phyloP scores from a whole-genome alignment of 2,888 invertebrate genomes.

The Alloplasta piceator region DNA sequence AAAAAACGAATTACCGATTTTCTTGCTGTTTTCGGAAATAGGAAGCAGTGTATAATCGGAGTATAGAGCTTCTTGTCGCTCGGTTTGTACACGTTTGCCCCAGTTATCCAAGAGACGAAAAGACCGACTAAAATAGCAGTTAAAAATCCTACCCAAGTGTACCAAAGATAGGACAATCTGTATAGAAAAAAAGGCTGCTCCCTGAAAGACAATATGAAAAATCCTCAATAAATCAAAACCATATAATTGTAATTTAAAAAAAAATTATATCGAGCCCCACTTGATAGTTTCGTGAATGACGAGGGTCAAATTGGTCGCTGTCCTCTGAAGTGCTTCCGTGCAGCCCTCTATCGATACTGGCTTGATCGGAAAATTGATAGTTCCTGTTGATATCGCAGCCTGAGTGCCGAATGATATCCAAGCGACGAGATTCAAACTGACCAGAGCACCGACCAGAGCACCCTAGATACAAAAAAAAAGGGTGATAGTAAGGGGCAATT shows the following conservation, averaged over 20 bases:
- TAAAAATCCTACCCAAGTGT: slow-evolving; percentile 89
- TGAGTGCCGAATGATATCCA: slow-evolving; percentile 90
- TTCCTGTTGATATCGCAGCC: slow-evolving; percentile 87
- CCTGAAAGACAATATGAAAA: slow-evolving; percentile 76
- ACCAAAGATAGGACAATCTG: slow-evolving; percentile 91
- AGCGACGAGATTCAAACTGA: slow-evolving; percentile 86
- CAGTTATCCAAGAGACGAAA: slow-evolving; percentile 88
- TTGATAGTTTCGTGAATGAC: slow-evolving; percentile 70
- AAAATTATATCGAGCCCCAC: slow-evolving; percentile 61
- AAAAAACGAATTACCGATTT: slow-evolving; percentile 56
- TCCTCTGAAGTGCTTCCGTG: slow-evolving; percentile 72
- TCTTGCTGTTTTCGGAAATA: slow-evolving; percentile 73
- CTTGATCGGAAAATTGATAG: slow-evolving; percentile 86
- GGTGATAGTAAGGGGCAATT: slow-evolving; percentile 18
- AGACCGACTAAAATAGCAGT: slow-evolving; percentile 88
- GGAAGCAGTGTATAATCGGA: slow-evolving; percentile 86
- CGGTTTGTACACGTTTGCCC: slow-evolving; percentile 85
- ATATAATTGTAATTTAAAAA: neutral
- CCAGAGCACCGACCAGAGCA: slow-evolving; percentile 87
- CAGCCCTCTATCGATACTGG: slow-evolving; percentile 87
- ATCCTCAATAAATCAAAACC: too few species aligned
- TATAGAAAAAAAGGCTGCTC: slow-evolving; percentile 88
- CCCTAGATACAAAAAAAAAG: slow-evolving; percentile 84
- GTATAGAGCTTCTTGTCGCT: slow-evolving; percentile 87
- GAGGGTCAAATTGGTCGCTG: slow-evolving; percentile 73